A percentile compares a stretch with the other conserved stretches of the same genome.
These are phyloP conservation scores for Drosophila dives DNA, from an alignment of 2,888 invertebrate genomes.

Conservation along the genomic window DNA sequence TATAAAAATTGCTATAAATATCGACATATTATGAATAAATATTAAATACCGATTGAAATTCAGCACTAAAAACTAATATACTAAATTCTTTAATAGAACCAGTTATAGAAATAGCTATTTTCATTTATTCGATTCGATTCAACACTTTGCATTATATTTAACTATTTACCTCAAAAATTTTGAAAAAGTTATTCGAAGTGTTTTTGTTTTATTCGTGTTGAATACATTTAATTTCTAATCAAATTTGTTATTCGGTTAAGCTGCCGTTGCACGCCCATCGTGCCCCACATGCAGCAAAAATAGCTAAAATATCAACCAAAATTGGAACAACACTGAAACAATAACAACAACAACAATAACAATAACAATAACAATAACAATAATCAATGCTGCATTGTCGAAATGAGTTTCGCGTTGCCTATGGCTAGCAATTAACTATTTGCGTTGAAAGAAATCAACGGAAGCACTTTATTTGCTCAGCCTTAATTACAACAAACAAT, in stretches of 20 bases:
- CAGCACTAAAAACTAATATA: no score
- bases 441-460: slow-evolving; percentile 80
- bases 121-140: neutral
- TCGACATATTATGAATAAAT: no score
- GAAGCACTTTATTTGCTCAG: slow-evolving; percentile 80
- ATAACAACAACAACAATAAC: slow-evolving; percentile 1
- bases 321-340: slow-evolving; percentile 10
- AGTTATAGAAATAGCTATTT: no score
- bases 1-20: no score
- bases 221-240: slow-evolving; percentile 36
- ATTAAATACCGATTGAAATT: no score
- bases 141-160: neutral
- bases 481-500: slow-evolving; percentile 81
- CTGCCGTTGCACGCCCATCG: slow-evolving; percentile 5
- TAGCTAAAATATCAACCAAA: slow-evolving; percentile 27
- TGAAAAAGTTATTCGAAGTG: neutral
- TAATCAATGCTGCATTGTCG: slow-evolving; percentile 59
- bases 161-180: neutral
- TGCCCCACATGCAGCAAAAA: slow-evolving; percentile 18
- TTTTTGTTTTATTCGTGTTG: neutral
- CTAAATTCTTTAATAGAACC: no score
- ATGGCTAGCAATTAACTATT: slow-evolving; percentile 77
- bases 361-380: slow-evolving; percentile 25
- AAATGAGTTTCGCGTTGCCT: slow-evolving; percentile 61
- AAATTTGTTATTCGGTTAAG: slow-evolving; percentile 48